Percentiles rank a stretch among this genome's conserved stretches.
phyloP scores from a whole-genome alignment of 2,113 vertebrate species.

The Terrapene triunguis region DNA sequence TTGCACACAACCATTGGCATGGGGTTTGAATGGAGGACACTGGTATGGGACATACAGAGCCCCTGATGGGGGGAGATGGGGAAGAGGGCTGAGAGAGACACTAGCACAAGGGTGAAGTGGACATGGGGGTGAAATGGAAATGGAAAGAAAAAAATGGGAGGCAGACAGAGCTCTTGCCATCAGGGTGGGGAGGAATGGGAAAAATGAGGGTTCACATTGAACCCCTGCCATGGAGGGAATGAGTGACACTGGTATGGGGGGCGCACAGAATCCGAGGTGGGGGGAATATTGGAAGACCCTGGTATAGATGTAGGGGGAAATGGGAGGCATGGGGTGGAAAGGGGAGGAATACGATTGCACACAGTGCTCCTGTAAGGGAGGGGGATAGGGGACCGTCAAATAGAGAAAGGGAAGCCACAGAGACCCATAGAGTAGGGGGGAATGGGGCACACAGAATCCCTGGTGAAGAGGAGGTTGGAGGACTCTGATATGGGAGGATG shows the following conservation, averaged over 20 bases:
- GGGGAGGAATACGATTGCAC: background rate
- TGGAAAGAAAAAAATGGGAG: background rate
- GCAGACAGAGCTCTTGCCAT: background rate
- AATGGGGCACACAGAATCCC: background rate
- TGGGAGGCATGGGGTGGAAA: background rate
- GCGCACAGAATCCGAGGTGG: background rate
- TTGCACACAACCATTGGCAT: background rate
- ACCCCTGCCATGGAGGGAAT: background rate
- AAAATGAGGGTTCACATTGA: background rate
- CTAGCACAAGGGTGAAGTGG: background rate
- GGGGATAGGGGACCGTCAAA: background rate
- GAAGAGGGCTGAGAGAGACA: background rate
- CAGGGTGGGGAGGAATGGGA: background rate
- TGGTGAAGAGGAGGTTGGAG: background rate
- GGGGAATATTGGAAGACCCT: background rate
- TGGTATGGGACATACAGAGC: background rate
- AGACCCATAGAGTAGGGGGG: background rate
- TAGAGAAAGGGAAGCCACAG: background rate
- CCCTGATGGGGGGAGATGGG: background rate
- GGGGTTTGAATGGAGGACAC: background rate
- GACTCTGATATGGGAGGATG: background rate
- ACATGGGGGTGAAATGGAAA: background rate
- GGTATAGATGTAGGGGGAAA: background rate
- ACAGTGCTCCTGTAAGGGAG: background rate
- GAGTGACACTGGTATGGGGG: background rate